Percentiles rank a stretch among this genome's conserved stretches.
Evolutionary conservation across 2,888 invertebrate species (phyloP).

Genomic region (Formica aserva): DNA sequence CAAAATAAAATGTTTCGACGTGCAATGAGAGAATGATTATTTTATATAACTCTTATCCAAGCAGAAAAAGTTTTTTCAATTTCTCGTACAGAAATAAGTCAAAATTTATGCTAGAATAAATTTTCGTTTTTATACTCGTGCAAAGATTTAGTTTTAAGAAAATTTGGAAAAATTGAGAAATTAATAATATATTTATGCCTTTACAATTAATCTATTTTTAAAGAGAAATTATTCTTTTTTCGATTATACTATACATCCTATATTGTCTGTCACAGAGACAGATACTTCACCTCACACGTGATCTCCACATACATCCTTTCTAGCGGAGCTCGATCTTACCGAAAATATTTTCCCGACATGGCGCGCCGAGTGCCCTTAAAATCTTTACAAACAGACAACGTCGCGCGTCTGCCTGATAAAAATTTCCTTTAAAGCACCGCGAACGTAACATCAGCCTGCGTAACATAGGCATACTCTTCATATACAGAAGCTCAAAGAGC

Average conservation of each 20-base stretch:
- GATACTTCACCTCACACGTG: conserved; percentile 20
- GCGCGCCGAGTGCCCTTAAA: conserved; percentile 15
- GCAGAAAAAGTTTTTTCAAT: neutral
- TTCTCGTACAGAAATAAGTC: neutral
- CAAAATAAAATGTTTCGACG: neutral
- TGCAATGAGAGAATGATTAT: conserved; percentile 27
- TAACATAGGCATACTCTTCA: conserved; percentile 4
- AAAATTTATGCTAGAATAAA: neutral
- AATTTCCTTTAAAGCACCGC: conserved; percentile 2
- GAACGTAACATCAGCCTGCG: neutral
- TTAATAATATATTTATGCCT: neutral
- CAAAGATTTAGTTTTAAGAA: too few relatives aligned
- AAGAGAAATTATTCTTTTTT: neutral
- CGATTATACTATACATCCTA: neutral
- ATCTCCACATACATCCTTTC: neutral
- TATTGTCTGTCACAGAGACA: conserved; percentile 5
- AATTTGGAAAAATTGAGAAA: neutral
- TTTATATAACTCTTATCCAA: neutral
- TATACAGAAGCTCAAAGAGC: conserved; percentile 10
- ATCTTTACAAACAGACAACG: conserved; percentile 34
- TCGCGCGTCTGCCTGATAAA: conserved; percentile 25
- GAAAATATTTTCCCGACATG: conserved; percentile 33
- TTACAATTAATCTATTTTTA: neutral
- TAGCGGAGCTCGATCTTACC: conserved; percentile 5
- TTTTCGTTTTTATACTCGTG: neutral